These are phyloP conservation scores for Neodiprion pinetum DNA, from an alignment of 1,140 invertebrate species.

Conservation along the genomic window DNA sequence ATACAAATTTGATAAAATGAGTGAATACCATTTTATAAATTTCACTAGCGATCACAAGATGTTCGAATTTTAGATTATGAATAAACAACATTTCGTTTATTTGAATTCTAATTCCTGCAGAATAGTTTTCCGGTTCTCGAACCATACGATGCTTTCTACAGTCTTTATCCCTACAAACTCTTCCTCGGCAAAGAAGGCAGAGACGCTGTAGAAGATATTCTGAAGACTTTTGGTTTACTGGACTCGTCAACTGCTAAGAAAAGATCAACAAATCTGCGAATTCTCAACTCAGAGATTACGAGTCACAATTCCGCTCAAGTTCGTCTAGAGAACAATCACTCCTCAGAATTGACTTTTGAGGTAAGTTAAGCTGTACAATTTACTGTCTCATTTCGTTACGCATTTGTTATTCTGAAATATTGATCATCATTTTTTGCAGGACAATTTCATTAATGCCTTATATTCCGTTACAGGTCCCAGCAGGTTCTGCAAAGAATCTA, in stretches of 20 bases:
- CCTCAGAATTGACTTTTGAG: conserved; percentile 44
- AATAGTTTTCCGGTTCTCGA: conserved; percentile 72
- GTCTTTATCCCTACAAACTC: conserved; percentile 84
- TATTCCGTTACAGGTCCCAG: conserved; percentile 44
- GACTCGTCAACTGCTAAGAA: conserved; percentile 23
- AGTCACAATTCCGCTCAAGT: conserved; percentile 45
- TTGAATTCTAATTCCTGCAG: conserved; percentile 59
- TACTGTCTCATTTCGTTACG: conserved; percentile 5
- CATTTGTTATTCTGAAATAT: conserved; percentile 5
- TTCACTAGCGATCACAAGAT: no score
- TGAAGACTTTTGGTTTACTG: conserved; percentile 69
- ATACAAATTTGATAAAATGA: no score
- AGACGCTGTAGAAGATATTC: conserved; percentile 71
- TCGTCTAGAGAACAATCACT: conserved; percentile 46
- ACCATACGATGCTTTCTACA: conserved; percentile 71
- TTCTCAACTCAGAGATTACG: conserved; percentile 31
- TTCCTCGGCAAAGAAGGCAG: conserved; percentile 78
- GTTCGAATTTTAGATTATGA: no score
- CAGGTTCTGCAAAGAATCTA: conserved; percentile 38
- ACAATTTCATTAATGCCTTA: conserved; percentile 16
- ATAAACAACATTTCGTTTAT: no score
- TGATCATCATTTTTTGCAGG: conserved; percentile 13
- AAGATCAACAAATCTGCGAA: conserved; percentile 41
- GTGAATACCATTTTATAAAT: no score
- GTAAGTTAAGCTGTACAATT: conserved; percentile 42